These are phyloP conservation scores for Ichneumoninae sp. DNA, from an alignment of 2,888 invertebrate genomes.

Conservation along the genomic window DNA sequence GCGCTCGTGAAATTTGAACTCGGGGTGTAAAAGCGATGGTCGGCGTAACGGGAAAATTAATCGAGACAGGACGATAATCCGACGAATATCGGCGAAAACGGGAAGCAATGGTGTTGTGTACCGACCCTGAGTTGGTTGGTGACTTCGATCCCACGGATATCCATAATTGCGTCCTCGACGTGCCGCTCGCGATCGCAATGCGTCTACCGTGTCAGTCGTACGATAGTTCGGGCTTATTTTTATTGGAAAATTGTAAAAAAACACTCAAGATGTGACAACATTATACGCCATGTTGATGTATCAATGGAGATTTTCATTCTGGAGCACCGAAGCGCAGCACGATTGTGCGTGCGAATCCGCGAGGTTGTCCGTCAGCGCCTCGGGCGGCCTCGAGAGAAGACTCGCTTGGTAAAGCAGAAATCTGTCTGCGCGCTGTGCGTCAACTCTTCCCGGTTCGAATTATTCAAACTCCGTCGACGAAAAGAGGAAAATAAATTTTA, in stretches of 20 bases:
- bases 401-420: background rate
- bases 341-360: background rate
- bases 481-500: background rate
- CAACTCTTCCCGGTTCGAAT: background rate
- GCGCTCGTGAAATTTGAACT: background rate
- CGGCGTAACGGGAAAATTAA: background rate
- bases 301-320: conserved; percentile 20
- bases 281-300: conserved; percentile 72
- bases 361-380: background rate
- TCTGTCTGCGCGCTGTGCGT: background rate
- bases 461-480: background rate
- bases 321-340: background rate
- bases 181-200: conserved; percentile 6
- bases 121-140: conserved; percentile 94
- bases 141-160: conserved; percentile 93
- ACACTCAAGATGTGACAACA: conserved; percentile 71
- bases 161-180: conserved; percentile 85
- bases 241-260: conserved; percentile 14
- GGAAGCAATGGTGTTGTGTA: conserved; percentile 13
- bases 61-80: background rate
- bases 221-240: conserved; percentile 1
- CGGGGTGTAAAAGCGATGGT: background rate
- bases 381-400: background rate
- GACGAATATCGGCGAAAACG: background rate
- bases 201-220: conserved; percentile 2